These are phyloP conservation scores for Trogon surrucura DNA, from an alignment of 2,113 vertebrate genomes.

Conservation along the genomic window DNA sequence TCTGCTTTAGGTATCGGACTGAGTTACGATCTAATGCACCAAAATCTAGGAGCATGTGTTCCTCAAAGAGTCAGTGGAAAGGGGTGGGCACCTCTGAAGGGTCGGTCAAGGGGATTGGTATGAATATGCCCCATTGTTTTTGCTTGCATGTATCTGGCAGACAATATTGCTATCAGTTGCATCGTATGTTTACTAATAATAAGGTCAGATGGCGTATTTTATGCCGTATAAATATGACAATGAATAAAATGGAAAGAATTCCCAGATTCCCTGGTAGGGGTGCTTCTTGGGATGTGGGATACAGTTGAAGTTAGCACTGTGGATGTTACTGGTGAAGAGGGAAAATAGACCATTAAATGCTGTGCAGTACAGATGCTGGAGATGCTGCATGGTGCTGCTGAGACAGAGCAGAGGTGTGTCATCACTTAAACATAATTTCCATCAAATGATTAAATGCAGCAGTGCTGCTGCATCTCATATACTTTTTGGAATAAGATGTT, in stretches of 20 bases:
- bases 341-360: not conserved
- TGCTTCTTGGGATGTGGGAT: accelerated
- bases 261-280: not conserved
- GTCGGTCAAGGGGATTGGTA: not conserved
- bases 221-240: not conserved
- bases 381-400: not conserved
- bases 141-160: not conserved
- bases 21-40: not conserved
- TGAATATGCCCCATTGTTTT: not conserved
- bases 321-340: not conserved
- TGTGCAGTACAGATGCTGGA: not conserved
- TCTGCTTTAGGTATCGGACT: not conserved
- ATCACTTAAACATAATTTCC: not conserved
- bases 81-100: not conserved
- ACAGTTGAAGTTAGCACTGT: not conserved
- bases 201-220: not conserved
- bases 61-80: not conserved
- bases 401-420: not conserved
- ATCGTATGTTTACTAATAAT: not conserved
- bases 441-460: not conserved
- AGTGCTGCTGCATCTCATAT: not conserved
- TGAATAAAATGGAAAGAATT: not conserved
- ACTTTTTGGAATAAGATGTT: not conserved
- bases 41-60: not conserved
- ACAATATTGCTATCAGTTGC: not conserved